phyloP scores from a whole-genome alignment of 1,140 invertebrate species.

The Leptopilina clavipes region DNA sequence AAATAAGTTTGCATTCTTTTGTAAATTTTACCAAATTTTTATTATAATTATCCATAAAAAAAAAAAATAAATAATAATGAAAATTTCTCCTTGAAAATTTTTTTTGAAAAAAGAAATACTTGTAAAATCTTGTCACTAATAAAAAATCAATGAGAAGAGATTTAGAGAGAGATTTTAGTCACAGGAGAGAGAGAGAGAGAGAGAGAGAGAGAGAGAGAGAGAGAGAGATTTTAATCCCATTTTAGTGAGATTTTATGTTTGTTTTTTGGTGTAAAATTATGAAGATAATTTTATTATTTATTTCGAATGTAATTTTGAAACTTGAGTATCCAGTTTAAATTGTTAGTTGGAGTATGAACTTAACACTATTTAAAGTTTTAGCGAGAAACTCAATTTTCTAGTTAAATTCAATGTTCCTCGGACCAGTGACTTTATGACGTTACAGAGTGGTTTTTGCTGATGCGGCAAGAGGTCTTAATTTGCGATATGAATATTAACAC shows the following conservation, averaged over 20 bases:
- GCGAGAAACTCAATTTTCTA: slow-evolving; percentile 18
- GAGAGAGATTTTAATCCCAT: too few species aligned
- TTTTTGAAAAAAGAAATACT: too few species aligned
- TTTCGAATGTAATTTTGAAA: not conserved
- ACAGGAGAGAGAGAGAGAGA: too few species aligned
- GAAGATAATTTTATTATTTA: not conserved
- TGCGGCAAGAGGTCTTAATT: slow-evolving; percentile 7
- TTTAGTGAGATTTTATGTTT: not conserved
- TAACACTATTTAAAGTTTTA: slow-evolving; percentile 25
- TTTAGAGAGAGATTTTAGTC: too few species aligned
- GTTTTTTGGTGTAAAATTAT: not conserved
- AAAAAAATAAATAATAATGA: too few species aligned
- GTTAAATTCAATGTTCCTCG: slow-evolving; percentile 18
- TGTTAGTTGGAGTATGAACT: not conserved
- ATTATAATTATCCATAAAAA: too few species aligned
- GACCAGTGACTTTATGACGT: slow-evolving; percentile 27
- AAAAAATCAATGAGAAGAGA: too few species aligned
- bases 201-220: too few species aligned
- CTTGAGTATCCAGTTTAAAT: not conserved
- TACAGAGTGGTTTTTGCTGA: slow-evolving; percentile 25
- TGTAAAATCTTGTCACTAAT: too few species aligned
- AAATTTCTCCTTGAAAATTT: too few species aligned
- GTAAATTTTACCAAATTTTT: too few species aligned
- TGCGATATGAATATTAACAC: slow-evolving; percentile 24
- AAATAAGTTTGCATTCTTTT: too few species aligned